These are phyloP conservation scores for Gila orcuttii DNA, from an alignment of 2,113 vertebrate species.

Conservation along the genomic window DNA sequence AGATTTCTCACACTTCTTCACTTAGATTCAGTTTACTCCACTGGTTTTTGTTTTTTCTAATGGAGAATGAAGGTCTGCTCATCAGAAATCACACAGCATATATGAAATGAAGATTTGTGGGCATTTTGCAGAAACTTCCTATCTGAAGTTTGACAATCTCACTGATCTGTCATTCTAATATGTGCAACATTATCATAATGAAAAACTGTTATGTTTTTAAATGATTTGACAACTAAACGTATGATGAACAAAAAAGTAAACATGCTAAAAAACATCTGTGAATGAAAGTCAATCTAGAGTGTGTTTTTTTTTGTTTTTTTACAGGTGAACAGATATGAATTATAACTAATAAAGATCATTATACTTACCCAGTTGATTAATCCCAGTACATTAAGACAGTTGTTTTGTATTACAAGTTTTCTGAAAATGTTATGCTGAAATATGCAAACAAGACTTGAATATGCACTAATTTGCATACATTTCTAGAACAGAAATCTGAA, in stretches of 20 bases:
- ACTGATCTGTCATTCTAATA: background rate
- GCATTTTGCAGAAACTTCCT: background rate
- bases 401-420: background rate
- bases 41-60: background rate
- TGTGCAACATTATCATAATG: background rate
- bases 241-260: background rate
- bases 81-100: background rate
- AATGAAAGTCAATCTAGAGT: background rate
- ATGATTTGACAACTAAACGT: background rate
- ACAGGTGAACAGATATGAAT: no score
- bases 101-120: background rate
- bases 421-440: background rate
- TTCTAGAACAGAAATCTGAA: no score
- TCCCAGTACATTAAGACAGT: background rate
- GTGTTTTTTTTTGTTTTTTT: background rate
- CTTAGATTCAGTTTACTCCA: background rate
- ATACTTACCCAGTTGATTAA: background rate
- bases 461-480: background rate
- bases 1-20: slow-evolving; percentile 52
- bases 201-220: background rate
- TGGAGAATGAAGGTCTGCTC: background rate
- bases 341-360: background rate
- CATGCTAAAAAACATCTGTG: background rate
- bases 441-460: background rate
- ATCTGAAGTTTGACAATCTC: background rate